Conservation (phyloP, 2,888 invertebrate species). For the Tanytarsus gracilentus region DNA sequence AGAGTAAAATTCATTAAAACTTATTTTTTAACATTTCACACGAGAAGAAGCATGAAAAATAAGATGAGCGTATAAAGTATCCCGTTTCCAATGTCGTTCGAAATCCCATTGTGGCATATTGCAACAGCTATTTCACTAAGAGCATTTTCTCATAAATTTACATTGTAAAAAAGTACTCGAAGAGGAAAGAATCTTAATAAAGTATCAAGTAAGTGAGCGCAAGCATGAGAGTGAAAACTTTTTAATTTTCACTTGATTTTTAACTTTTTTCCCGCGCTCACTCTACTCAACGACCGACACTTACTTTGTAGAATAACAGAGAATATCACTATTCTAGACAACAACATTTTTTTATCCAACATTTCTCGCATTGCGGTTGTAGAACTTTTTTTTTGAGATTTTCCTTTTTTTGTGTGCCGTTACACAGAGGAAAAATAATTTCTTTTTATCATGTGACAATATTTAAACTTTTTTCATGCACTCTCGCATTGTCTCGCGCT, state of each 20-base stretch:
- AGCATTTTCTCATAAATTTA: conserved; percentile 14
- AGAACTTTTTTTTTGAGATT: conserved; percentile 1
- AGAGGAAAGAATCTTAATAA: background rate
- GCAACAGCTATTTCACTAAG: background rate
- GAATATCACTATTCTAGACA: conserved; percentile 22
- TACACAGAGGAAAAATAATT: conserved; percentile 22
- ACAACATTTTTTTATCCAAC: conserved; percentile 21
- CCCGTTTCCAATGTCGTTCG: too few species aligned
- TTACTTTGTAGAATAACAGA: conserved; percentile 26
- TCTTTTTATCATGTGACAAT: conserved; percentile 20
- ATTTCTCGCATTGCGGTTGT: background rate
- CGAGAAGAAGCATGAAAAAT: too few species aligned
- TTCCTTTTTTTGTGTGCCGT: too few species aligned
- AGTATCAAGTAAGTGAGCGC: background rate
- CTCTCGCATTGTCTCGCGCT: background rate
- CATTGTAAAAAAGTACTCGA: background rate
- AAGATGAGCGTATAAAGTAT: too few species aligned
- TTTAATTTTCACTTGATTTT: background rate
- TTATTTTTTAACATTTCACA: too few species aligned
- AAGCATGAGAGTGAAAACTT: background rate
- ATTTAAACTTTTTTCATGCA: background rate
- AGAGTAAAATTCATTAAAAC: too few species aligned
- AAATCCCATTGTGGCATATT: background rate
- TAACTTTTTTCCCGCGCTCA: background rate
- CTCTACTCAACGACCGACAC: background rate